Conservation (phyloP, 2,797 vertebrate genomes). For the Centroberyx gerrardi region DNA sequence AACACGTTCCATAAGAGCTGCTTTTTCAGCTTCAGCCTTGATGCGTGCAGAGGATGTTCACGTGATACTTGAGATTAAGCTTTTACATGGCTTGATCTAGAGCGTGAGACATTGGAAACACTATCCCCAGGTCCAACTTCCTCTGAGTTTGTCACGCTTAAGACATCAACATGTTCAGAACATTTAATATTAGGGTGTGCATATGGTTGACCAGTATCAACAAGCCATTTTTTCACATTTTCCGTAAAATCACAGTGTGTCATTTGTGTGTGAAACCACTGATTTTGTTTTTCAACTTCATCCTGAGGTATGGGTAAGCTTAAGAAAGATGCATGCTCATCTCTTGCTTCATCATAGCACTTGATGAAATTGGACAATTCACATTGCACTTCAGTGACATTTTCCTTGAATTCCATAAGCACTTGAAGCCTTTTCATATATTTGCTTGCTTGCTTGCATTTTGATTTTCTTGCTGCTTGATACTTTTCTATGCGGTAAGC, state of each 20-base stretch:
- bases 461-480: not conserved
- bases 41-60: constrained; percentile 1
- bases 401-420: constrained; percentile 13
- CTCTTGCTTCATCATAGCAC: not conserved
- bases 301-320: not conserved
- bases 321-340: not conserved
- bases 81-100: not conserved
- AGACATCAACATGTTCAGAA: not conserved
- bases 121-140: not conserved
- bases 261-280: not conserved
- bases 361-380: not conserved
- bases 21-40: not conserved
- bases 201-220: constrained; percentile 4
- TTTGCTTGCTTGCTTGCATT: constrained; percentile 3
- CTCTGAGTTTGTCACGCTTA: not conserved
- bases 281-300: constrained; percentile 13
- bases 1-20: constrained; percentile 7
- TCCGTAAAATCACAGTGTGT: not conserved
- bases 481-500: not conserved
- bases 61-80: not conserved
- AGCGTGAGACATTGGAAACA: not conserved
- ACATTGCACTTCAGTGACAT: not conserved
- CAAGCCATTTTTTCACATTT: not conserved
- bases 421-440: constrained; percentile 1
- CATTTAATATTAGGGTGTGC: not conserved